These are phyloP conservation scores for Polietes domitor DNA, from an alignment of 2,888 invertebrate genomes.

Conservation along the genomic window DNA sequence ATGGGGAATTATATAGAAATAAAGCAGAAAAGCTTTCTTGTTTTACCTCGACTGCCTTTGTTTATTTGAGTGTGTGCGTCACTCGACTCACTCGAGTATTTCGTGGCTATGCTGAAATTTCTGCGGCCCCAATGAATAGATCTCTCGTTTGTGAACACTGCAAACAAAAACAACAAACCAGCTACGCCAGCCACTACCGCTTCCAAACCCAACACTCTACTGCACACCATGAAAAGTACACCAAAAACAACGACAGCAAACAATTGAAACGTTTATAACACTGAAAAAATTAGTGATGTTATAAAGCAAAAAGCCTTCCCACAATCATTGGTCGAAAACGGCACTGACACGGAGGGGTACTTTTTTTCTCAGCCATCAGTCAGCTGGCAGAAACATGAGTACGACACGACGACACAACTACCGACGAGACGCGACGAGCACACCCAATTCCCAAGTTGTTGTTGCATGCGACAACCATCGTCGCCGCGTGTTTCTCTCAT, in stretches of 20 bases:
- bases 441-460: background rate
- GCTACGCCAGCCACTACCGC: background rate
- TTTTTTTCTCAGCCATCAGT: background rate
- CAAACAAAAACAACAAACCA: conserved; percentile 68
- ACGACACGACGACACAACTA: conserved; percentile 35
- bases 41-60: background rate
- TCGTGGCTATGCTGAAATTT: conserved; percentile 25
- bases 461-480: conserved; percentile 22
- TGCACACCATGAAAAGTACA: background rate
- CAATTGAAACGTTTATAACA: conserved; percentile 28
- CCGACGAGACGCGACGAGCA: conserved; percentile 20
- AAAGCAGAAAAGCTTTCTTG: conserved; percentile 21
- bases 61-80: conserved; percentile 6
- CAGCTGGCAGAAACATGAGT: too few relatives aligned
- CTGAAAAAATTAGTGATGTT: background rate
- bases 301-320: background rate
- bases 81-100: conserved; percentile 41
- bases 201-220: background rate
- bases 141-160: conserved; percentile 69
- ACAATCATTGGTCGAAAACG: background rate
- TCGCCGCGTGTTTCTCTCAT: conserved; percentile 39
- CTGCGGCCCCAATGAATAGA: conserved; percentile 67
- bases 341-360: background rate
- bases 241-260: background rate
- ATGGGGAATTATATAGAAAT: background rate